Conservation (phyloP, 2,888 invertebrate genomes). For the Agrochola litura region DNA sequence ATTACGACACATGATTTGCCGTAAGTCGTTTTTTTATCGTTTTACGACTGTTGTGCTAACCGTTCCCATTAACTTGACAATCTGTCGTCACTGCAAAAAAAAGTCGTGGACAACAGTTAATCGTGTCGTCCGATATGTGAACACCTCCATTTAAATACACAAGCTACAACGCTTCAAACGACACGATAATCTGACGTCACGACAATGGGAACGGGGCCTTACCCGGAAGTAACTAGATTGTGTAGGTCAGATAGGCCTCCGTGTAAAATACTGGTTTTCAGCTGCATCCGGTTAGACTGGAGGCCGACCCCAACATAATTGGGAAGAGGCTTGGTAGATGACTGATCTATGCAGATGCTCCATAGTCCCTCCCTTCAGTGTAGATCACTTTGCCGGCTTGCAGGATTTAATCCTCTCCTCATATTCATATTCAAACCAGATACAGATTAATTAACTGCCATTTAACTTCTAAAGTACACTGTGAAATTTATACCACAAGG, state of each 20-base stretch:
- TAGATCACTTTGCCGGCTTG: not conserved
- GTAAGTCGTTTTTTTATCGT: no score
- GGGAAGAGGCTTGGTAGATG: not conserved
- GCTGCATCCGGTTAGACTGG: not conserved
- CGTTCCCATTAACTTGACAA: no score
- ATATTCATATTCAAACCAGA: not conserved
- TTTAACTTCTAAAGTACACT: not conserved
- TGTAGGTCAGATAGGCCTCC: not conserved
- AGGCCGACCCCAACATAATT: no score
- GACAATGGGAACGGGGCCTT: not conserved
- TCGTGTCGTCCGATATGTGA: no score
- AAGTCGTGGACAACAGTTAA: no score
- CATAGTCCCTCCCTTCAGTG: not conserved
- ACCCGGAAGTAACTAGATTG: not conserved
- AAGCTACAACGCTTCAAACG: no score
- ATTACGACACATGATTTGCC: no score
- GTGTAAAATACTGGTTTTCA: not conserved
- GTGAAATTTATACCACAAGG: not conserved
- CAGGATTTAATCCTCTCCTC: not conserved
- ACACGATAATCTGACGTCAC: no score
- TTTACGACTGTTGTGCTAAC: no score
- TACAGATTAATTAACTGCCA: not conserved
- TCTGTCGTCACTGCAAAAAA: no score
- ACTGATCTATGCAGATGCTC: not conserved
- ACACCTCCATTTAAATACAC: no score